A percentile compares a stretch with the other conserved stretches of the same genome.
phyloP scores from a whole-genome alignment of 1,140 invertebrate species.

The Oncopodura yosiiana region DNA sequence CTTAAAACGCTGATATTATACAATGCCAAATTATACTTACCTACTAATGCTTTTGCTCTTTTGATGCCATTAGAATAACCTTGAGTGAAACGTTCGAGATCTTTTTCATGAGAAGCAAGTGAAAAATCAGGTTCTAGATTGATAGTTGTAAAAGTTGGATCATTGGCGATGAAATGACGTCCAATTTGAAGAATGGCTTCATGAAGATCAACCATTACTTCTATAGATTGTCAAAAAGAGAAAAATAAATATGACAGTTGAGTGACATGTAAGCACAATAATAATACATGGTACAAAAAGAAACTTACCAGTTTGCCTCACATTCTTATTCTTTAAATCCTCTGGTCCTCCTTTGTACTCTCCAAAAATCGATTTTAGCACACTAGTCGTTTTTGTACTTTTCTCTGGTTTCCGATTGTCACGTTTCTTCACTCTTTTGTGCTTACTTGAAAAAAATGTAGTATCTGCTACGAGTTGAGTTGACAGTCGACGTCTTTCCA shows the following conservation, averaged over 20 bases:
- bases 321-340: constrained; percentile 90
- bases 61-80: constrained; percentile 74
- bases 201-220: constrained; percentile 88
- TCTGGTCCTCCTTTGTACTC: constrained; percentile 59
- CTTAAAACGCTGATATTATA: not conserved
- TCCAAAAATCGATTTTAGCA: constrained; percentile 53
- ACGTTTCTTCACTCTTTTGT: constrained; percentile 72
- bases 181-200: constrained; percentile 86
- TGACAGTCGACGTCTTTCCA: constrained; percentile 19
- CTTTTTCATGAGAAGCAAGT: constrained; percentile 86
- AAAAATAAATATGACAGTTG: constrained; percentile 7
- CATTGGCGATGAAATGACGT: constrained; percentile 73
- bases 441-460: constrained; percentile 24
- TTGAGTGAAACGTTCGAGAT: constrained; percentile 87
- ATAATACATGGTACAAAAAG: not conserved
- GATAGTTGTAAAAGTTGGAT: constrained; percentile 62
- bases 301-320: constrained; percentile 70
- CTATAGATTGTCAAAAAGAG: constrained; percentile 42
- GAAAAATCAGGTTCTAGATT: constrained; percentile 82
- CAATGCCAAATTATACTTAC: constrained; percentile 44
- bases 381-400: constrained; percentile 1
- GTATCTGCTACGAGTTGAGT: constrained; percentile 18
- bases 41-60: constrained; percentile 84
- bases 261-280: constrained; percentile 11
- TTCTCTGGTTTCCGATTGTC: constrained; percentile 24